These are phyloP conservation scores for Philypnodon macrostomus DNA, from an alignment of 2,797 vertebrate species.

Conservation along the genomic window DNA sequence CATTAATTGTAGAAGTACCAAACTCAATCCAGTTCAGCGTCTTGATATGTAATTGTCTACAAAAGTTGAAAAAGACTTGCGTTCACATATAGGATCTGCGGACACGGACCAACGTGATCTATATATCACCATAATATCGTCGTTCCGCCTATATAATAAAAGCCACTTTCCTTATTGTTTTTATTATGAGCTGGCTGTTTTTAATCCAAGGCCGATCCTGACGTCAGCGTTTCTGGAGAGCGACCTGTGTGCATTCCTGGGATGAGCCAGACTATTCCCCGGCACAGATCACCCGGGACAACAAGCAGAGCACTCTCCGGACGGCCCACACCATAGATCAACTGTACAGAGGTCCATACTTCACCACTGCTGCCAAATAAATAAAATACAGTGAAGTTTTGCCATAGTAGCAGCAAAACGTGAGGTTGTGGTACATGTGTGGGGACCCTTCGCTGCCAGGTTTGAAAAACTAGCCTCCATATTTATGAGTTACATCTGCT, in stretches of 20 bases:
- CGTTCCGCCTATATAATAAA: slow-evolving; percentile 5
- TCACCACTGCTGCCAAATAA: slow-evolving; percentile 3
- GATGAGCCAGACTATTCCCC: slow-evolving; percentile 32
- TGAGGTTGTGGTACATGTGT: slow-evolving; percentile 3
- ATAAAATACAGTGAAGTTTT: slow-evolving; percentile 15
- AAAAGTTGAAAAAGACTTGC: too few species aligned
- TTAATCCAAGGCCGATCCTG: slow-evolving; percentile 59
- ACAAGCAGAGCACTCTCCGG: slow-evolving; percentile 37
- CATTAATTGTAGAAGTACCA: too few species aligned
- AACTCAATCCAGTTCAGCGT: too few species aligned
- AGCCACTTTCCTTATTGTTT: slow-evolving; percentile 24
- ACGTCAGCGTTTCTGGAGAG: slow-evolving; percentile 62
- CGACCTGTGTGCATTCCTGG: slow-evolving; percentile 61
- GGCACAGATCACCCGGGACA: slow-evolving; percentile 42
- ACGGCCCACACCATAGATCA: slow-evolving; percentile 37
- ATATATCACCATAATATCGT: too few species aligned
- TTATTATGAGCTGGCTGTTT: slow-evolving; percentile 48
- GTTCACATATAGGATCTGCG: too few species aligned
- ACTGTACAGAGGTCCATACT: slow-evolving; percentile 15
- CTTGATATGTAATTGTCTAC: too few species aligned
- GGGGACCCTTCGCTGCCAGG: slow-evolving; percentile 9
- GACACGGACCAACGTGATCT: too few species aligned
- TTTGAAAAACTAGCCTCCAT: slow-evolving; percentile 2
- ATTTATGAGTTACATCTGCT: slow-evolving; percentile 38
- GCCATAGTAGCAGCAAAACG: slow-evolving; percentile 11